Evolutionary conservation across 2,888 invertebrate species (phyloP).

Genomic region (Perizoma flavofasciatum): DNA sequence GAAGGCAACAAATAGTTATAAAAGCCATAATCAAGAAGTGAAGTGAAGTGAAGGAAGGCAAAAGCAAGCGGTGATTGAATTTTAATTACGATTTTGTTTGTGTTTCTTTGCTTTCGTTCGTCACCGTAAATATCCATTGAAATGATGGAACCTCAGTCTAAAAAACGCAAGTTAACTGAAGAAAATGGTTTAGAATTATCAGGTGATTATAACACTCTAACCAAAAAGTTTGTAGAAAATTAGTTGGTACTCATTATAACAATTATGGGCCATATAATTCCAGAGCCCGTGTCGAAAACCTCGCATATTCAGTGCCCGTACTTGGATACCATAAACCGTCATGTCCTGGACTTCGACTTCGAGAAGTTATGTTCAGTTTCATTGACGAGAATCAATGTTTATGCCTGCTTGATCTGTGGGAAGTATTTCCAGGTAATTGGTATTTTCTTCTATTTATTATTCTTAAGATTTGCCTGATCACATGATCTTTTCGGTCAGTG

Average conservation of each 20-base stretch:
- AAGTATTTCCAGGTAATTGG: constrained; percentile 92
- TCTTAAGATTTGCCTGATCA: too few relatives aligned
- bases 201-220: constrained; percentile 51
- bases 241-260: too few relatives aligned
- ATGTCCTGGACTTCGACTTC: constrained; percentile 99
- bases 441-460: background rate
- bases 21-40: too few relatives aligned
- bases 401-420: constrained; percentile 99
- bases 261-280: constrained; percentile 32
- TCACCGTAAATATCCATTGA: background rate
- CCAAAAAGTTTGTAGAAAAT: constrained; percentile 31
- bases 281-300: constrained; percentile 58
- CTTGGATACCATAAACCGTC: constrained; percentile 98
- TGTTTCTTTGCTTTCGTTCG: too few relatives aligned
- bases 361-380: constrained; percentile 99
- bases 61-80: too few relatives aligned
- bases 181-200: constrained; percentile 54
- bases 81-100: too few relatives aligned
- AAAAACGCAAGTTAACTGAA: constrained; percentile 62
- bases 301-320: constrained; percentile 93
- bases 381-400: constrained; percentile 98
- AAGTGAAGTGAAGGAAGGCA: too few relatives aligned
- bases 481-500: too few relatives aligned
- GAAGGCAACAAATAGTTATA: too few relatives aligned
- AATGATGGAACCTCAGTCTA: constrained; percentile 53